A percentile compares a stretch with the other conserved stretches of the same genome.
phyloP scores from a whole-genome alignment of 2,888 invertebrate genomes.

The Zele albiditarsus region DNA sequence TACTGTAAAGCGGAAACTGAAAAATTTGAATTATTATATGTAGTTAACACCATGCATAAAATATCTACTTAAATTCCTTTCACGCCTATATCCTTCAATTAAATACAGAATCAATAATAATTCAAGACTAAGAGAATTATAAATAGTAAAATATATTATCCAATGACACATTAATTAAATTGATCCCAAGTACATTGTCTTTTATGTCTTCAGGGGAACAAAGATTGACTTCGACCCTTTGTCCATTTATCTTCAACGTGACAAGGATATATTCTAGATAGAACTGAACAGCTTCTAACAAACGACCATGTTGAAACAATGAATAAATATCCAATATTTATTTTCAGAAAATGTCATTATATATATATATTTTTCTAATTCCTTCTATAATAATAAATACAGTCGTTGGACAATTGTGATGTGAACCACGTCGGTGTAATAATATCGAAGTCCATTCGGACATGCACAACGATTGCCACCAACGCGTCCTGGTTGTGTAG shows the following conservation, averaged over 20 bases:
- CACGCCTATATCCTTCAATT: neutral
- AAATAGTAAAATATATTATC: neutral
- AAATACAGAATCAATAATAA: neutral
- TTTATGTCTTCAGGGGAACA: neutral
- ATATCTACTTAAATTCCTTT: conserved; percentile 6
- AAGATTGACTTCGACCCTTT: neutral
- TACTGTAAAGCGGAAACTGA: neutral
- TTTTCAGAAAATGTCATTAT: neutral
- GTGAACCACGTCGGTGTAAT: neutral
- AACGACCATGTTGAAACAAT: neutral
- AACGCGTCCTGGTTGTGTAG: neutral
- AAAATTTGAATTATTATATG: conserved; percentile 10
- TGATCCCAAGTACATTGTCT: neutral
- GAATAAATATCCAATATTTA: neutral
- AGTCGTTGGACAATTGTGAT: neutral
- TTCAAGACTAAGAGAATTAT: neutral
- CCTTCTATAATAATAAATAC: neutral
- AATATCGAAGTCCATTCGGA: conserved; percentile 6
- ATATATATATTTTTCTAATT: neutral
- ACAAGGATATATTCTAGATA: neutral
- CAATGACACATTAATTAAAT: conserved; percentile 15
- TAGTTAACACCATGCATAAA: neutral
- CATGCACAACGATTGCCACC: neutral
- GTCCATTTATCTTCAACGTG: neutral
- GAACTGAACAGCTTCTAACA: neutral